These are phyloP conservation scores for Trichechus manatus DNA, from an alignment of 2,113 vertebrate species.

Conservation along the genomic window DNA sequence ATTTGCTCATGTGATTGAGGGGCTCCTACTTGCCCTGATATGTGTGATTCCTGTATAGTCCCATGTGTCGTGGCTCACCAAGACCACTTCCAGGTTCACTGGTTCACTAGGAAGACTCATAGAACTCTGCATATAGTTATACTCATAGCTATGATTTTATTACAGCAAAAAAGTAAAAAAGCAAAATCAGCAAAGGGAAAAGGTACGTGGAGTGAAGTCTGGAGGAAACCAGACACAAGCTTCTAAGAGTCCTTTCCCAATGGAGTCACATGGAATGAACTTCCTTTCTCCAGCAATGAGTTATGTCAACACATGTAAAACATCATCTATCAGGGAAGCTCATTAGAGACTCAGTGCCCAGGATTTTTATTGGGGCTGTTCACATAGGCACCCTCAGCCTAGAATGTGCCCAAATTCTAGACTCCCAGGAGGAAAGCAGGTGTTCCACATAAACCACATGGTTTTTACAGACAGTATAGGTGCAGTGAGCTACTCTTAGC, in stretches of 20 bases:
- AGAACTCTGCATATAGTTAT: background rate
- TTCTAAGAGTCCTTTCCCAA: background rate
- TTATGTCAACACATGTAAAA: background rate
- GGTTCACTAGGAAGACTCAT: background rate
- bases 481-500: background rate
- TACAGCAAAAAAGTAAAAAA: background rate
- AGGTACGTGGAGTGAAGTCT: background rate
- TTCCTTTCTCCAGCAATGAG: background rate
- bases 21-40: background rate
- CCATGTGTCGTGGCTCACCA: background rate
- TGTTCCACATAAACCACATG: background rate
- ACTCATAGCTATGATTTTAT: background rate
- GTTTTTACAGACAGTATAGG: background rate
- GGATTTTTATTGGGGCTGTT: background rate
- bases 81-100: background rate
- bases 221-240: background rate
- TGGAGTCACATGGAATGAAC: background rate
- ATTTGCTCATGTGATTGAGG: background rate
- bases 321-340: background rate
- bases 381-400: background rate
- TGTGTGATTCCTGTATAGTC: background rate
- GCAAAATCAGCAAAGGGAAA: background rate
- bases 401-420: background rate
- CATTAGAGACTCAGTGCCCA: background rate
- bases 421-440: background rate